Evolutionary conservation across 2,113 vertebrate species (phyloP).

Genomic region (Montifringilla adamsi): DNA sequence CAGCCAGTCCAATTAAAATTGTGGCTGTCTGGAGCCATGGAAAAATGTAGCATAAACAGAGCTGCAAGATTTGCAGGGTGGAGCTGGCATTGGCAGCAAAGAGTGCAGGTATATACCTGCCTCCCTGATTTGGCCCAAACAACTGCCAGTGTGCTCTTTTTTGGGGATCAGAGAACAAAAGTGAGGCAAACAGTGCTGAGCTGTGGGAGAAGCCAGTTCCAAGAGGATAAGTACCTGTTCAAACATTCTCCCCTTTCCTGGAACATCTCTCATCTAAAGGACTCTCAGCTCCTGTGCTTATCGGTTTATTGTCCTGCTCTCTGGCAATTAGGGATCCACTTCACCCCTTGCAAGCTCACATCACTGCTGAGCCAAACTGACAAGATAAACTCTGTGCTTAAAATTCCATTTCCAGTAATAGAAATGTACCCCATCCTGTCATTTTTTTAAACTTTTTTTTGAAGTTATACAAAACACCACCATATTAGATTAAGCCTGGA

Average conservation of each 20-base stretch:
- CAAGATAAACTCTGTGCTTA: slow-evolving; percentile 40
- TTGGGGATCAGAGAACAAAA: slow-evolving; percentile 38
- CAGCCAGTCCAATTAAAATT: slow-evolving; percentile 45
- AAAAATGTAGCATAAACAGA: slow-evolving; percentile 55
- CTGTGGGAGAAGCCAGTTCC: not conserved
- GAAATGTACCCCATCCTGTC: slow-evolving; percentile 5
- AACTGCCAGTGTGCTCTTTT: not conserved
- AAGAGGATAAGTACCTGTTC: slow-evolving; percentile 1
- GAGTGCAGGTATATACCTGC: slow-evolving; percentile 58
- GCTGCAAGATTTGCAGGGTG: slow-evolving; percentile 36
- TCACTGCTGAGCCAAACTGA: slow-evolving; percentile 16
- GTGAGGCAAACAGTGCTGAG: not conserved
- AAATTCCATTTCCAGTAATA: slow-evolving; percentile 54
- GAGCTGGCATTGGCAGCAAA: slow-evolving; percentile 36
- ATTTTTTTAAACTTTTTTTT: not conserved
- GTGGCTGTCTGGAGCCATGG: slow-evolving; percentile 57
- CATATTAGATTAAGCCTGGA: slow-evolving; percentile 15
- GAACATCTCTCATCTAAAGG: not conserved
- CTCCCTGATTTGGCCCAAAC: slow-evolving; percentile 26
- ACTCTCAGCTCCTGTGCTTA: not conserved
- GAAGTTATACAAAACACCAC: not conserved
- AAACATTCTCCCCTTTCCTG: not conserved
- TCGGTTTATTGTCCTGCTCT: not conserved
- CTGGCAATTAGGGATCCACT: slow-evolving; percentile 9
- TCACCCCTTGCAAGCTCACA: not conserved